phyloP scores from a whole-genome alignment of 2,888 invertebrate genomes.

The Drosophila infuscata region DNA sequence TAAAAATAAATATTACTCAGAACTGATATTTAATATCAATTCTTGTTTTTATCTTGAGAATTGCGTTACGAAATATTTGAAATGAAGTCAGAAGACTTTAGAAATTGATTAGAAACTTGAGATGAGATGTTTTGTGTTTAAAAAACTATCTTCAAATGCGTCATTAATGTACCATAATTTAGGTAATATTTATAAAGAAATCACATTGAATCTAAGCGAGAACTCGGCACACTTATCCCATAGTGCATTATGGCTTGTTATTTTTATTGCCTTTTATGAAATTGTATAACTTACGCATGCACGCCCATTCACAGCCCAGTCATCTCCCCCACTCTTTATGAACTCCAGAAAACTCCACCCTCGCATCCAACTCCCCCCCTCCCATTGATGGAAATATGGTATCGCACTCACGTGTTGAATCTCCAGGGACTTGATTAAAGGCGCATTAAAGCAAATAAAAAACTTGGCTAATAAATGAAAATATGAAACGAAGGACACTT shows the following conservation, averaged over 20 bases:
- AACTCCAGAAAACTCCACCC: neutral
- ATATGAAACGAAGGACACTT: slow-evolving; percentile 64
- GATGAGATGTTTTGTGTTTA: neutral
- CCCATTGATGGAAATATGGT: slow-evolving; percentile 51
- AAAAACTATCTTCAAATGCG: neutral
- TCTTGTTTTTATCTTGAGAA: neutral
- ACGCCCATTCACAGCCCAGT: slow-evolving; percentile 33
- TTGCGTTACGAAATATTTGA: too few relatives aligned
- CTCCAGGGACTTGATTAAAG: slow-evolving; percentile 83
- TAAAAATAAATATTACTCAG: neutral
- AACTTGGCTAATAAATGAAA: slow-evolving; percentile 78
- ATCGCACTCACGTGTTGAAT: slow-evolving; percentile 82
- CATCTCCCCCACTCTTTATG: slow-evolving; percentile 18
- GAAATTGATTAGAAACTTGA: too few relatives aligned
- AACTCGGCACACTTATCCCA: slow-evolving; percentile 35
- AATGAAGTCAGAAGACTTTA: too few relatives aligned
- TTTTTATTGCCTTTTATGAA: slow-evolving; percentile 69
- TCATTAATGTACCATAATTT: neutral
- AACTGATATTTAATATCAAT: neutral
- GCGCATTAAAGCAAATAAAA: slow-evolving; percentile 76
- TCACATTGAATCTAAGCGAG: slow-evolving; percentile 27
- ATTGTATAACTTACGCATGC: slow-evolving; percentile 70
- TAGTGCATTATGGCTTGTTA: slow-evolving; percentile 38
- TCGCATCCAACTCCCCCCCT: slow-evolving; percentile 35
- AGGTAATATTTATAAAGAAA: slow-evolving; percentile 6